Evolutionary conservation across 2,113 vertebrate species (phyloP).

Genomic region (Copsychus sechellarum): DNA sequence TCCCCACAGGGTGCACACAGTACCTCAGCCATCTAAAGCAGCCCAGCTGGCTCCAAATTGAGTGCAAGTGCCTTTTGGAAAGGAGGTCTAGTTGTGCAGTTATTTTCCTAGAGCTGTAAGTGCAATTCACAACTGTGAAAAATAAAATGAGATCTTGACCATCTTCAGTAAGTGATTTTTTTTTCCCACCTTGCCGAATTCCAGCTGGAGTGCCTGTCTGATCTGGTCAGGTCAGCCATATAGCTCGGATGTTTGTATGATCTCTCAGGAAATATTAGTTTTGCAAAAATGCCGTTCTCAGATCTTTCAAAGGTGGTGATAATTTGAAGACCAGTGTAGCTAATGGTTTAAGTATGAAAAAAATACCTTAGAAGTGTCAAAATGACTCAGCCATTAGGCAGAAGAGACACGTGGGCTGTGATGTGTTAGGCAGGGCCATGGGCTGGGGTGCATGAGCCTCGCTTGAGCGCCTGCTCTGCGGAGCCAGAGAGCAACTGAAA

Average conservation of each 20-base stretch:
- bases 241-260: background rate
- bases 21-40: fast-evolving
- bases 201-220: background rate
- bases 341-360: background rate
- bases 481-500: background rate
- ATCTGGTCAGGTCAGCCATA: background rate
- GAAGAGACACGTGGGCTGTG: background rate
- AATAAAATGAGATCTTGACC: background rate
- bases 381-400: background rate
- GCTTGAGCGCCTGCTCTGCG: fast-evolving
- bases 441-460: fast-evolving
- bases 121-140: background rate
- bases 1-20: fast-evolving
- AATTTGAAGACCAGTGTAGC: background rate
- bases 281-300: fast-evolving
- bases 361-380: background rate
- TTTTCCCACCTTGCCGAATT: background rate
- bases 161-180: background rate
- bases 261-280: background rate
- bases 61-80: background rate
- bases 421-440: background rate
- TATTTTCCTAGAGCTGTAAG: background rate
- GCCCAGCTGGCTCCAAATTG: background rate
- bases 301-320: background rate
- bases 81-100: background rate